phyloP scores from a whole-genome alignment of 2,797 vertebrate genomes.

The Nannoperca australis region DNA sequence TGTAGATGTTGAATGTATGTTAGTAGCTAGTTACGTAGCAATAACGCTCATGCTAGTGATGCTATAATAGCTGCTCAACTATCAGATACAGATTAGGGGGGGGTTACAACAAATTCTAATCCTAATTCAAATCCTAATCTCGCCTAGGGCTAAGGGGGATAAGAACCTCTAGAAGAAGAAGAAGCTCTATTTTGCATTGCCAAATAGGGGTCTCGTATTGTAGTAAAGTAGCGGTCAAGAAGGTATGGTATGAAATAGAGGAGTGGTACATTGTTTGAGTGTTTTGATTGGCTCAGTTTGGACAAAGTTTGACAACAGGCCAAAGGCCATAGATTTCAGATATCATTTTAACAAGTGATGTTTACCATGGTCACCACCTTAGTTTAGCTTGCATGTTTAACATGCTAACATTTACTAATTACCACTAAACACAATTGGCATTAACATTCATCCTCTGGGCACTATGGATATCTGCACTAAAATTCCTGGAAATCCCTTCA shows the following conservation, averaged over 20 bases:
- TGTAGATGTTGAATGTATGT: too few relatives aligned
- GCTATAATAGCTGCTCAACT: too few relatives aligned
- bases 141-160: background rate
- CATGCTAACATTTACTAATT: background rate
- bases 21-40: too few relatives aligned
- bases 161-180: too few relatives aligned
- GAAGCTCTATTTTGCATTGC: constrained; percentile 3
- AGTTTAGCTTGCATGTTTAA: background rate
- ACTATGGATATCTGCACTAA: background rate
- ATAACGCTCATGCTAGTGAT: too few relatives aligned
- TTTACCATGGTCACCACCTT: background rate
- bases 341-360: background rate
- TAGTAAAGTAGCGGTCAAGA: constrained; percentile 5
- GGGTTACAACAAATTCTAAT: too few relatives aligned
- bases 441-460: constrained; percentile 1
- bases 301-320: background rate
- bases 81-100: too few relatives aligned
- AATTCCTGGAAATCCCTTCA: background rate
- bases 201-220: constrained; percentile 4
- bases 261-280: background rate
- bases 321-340: background rate
- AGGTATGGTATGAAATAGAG: background rate
- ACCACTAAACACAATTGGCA: too few relatives aligned
- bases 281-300: background rate
- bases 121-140: too few relatives aligned